Percentiles rank a stretch among this genome's conserved stretches.
phyloP scores from a whole-genome alignment of 2,113 vertebrate genomes.

The Leptosomus discolor region DNA sequence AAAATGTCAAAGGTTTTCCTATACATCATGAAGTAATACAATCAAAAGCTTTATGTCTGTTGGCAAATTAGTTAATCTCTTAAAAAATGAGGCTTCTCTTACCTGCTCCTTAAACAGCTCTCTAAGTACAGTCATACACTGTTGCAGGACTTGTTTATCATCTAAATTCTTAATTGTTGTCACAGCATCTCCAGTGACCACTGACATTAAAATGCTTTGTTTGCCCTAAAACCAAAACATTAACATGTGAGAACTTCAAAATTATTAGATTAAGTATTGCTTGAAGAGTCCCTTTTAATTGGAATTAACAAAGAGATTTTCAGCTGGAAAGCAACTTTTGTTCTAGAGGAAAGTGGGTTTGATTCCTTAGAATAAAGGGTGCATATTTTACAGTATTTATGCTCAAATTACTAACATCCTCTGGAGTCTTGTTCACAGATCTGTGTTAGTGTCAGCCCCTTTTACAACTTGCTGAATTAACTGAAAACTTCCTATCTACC shows the following conservation, averaged over 20 bases:
- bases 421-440: neutral
- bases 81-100: neutral
- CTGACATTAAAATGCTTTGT: conserved; percentile 92
- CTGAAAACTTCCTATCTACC: neutral
- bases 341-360: neutral
- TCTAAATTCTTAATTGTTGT: conserved; percentile 79
- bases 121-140: conserved; percentile 87
- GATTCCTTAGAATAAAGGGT: neutral
- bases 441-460: neutral
- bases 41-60: neutral
- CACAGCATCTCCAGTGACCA: conserved; percentile 90
- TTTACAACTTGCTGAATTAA: neutral
- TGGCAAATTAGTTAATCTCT: neutral
- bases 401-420: neutral
- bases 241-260: neutral
- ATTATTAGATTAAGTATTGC: neutral
- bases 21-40: neutral
- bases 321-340: neutral
- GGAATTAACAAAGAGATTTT: neutral
- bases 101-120: conserved; percentile 96
- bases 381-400: neutral
- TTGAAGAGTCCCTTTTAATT: neutral
- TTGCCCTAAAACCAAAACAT: conserved; percentile 76
- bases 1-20: neutral
- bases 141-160: conserved; percentile 85